Evolutionary conservation across 2,113 vertebrate species (phyloP).

Genomic region (Progne subis): DNA sequence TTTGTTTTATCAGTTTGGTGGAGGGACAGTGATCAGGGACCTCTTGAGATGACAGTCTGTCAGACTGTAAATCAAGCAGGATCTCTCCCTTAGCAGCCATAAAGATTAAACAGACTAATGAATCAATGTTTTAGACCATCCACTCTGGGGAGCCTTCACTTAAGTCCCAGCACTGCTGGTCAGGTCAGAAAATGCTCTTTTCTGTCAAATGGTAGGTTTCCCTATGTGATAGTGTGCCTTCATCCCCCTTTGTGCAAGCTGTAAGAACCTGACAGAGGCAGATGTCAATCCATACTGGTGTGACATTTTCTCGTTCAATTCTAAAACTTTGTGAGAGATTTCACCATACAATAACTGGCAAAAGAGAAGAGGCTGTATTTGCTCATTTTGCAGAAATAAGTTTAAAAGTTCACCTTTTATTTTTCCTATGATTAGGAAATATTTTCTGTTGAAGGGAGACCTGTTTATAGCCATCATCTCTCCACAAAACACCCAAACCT

Average conservation of each 20-base stretch:
- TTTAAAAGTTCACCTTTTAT: background rate
- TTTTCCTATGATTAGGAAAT: constrained; percentile 33
- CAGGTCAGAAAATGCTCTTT: constrained; percentile 61
- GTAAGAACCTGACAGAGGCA: constrained; percentile 46
- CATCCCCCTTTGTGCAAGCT: constrained; percentile 36
- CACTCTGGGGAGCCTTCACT: constrained; percentile 60
- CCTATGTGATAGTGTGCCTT: constrained; percentile 17
- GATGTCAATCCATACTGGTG: constrained; percentile 39
- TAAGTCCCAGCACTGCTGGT: constrained; percentile 55
- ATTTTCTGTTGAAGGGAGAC: background rate
- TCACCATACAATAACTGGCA: background rate
- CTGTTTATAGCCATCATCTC: background rate
- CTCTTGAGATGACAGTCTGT: constrained; percentile 64
- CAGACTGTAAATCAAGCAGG: constrained; percentile 62
- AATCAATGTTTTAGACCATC: constrained; percentile 61
- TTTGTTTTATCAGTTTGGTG: constrained; percentile 56
- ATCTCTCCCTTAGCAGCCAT: constrained; percentile 48
- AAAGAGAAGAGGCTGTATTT: background rate
- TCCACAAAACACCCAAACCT: background rate
- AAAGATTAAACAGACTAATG: constrained; percentile 76
- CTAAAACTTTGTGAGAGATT: constrained; percentile 18
- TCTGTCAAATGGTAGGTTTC: constrained; percentile 45
- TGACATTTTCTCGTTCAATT: background rate
- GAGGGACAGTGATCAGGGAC: constrained; percentile 52
- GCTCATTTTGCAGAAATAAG: background rate